Evolutionary conservation across 2,113 vertebrate species (phyloP).

Genomic region (Podilymbus podiceps): DNA sequence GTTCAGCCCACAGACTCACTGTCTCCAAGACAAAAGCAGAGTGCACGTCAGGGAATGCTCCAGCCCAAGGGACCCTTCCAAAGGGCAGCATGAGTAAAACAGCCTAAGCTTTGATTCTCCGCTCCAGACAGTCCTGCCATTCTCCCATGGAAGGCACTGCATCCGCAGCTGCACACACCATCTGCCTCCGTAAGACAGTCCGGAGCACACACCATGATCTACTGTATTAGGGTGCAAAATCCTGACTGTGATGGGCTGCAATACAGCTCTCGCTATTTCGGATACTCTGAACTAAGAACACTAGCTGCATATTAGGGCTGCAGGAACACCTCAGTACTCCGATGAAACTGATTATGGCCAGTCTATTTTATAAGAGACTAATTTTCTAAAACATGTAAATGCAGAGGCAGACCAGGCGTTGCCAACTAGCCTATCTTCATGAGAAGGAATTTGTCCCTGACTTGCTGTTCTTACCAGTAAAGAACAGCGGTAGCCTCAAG

Average conservation of each 20-base stretch:
- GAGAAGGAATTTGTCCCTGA: neutral
- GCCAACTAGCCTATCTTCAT: neutral
- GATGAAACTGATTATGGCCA: neutral
- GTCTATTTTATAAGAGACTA: neutral
- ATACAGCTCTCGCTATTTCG: neutral
- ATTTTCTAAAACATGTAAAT: neutral
- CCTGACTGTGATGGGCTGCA: neutral
- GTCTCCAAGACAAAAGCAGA: neutral
- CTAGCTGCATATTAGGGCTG: neutral
- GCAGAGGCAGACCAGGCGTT: neutral
- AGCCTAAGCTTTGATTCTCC: neutral
- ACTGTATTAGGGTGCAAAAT: neutral
- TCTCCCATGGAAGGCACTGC: neutral
- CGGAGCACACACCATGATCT: accelerated
- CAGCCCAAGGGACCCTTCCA: neutral
- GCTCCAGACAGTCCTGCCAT: neutral
- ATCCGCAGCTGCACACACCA: neutral
- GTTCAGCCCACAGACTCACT: neutral
- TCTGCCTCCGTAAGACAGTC: neutral
- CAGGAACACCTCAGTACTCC: neutral
- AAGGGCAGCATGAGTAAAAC: neutral
- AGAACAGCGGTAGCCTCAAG: neutral
- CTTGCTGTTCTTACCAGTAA: neutral
- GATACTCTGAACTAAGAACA: neutral
- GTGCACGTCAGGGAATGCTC: accelerated